Conservation (phyloP, 2,113 vertebrate species). For the Fregata magnificens region DNA sequence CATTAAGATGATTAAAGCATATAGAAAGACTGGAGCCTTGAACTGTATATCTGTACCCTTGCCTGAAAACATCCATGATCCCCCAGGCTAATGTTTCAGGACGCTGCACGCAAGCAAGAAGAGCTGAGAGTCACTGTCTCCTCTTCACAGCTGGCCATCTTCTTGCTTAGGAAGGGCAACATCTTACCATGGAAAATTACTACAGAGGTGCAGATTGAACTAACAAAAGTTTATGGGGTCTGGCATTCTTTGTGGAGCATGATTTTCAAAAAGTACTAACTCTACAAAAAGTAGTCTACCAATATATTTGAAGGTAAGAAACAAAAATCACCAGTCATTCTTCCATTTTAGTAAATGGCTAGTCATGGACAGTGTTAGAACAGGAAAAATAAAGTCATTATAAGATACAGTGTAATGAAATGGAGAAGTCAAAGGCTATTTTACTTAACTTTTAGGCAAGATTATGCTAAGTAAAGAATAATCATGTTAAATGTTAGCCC, state of each 20-base stretch:
- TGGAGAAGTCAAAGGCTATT: neutral
- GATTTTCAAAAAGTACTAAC: neutral
- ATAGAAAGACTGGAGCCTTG: neutral
- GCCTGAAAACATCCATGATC: neutral
- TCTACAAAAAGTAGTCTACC: neutral
- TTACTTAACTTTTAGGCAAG: neutral
- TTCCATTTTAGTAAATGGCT: neutral
- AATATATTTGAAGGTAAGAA: neutral
- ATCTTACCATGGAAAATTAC: neutral
- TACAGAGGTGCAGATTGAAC: neutral
- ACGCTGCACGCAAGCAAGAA: neutral
- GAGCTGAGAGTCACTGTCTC: neutral
- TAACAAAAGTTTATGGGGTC: neutral
- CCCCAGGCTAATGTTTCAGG: neutral
- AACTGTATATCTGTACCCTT: neutral
- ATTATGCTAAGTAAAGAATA: neutral
- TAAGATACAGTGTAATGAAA: neutral
- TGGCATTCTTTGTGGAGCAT: neutral
- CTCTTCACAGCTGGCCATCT: neutral
- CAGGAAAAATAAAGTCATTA: neutral
- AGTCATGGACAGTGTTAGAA: neutral
- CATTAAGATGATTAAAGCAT: neutral
- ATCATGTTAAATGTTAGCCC: rapidly evolving
- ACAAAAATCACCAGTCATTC: neutral
- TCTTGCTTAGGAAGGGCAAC: neutral